Conservation (phyloP, 2,797 vertebrate genomes). For the Ficedula albicollis region DNA sequence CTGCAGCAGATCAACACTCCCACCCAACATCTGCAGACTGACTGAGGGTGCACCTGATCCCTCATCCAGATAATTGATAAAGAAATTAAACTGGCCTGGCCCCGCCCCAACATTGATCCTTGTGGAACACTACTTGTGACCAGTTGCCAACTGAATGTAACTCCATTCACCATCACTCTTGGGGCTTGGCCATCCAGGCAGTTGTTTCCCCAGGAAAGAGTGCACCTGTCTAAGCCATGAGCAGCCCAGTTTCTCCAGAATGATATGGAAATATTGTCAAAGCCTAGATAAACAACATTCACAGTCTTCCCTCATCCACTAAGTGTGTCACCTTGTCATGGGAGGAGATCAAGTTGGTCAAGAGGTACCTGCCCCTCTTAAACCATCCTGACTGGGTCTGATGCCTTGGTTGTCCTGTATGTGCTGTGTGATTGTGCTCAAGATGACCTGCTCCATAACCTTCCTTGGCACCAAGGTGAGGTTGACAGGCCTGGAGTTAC, state of each 20-base stretch:
- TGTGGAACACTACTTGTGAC: background rate
- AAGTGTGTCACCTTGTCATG: background rate
- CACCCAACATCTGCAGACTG: background rate
- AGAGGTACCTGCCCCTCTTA: background rate
- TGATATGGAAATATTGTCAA: background rate
- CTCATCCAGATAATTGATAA: background rate
- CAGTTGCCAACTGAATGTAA: background rate
- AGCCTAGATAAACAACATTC: background rate
- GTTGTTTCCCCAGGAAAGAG: background rate
- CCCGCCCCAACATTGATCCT: background rate
- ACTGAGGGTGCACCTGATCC: fast-evolving
- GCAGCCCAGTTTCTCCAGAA: background rate
- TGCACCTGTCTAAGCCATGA: background rate
- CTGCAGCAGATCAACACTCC: background rate
- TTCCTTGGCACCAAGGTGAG: background rate
- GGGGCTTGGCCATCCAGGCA: background rate
- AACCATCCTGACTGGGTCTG: background rate
- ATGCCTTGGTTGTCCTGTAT: background rate
- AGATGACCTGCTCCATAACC: background rate
- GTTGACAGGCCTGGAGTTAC: background rate
- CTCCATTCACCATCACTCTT: background rate
- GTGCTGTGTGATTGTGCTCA: background rate
- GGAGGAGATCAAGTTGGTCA: background rate
- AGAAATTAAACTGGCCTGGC: background rate
- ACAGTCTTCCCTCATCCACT: background rate